Conservation (phyloP, 2,888 invertebrate genomes). For the Watsonalla cultraria region DNA sequence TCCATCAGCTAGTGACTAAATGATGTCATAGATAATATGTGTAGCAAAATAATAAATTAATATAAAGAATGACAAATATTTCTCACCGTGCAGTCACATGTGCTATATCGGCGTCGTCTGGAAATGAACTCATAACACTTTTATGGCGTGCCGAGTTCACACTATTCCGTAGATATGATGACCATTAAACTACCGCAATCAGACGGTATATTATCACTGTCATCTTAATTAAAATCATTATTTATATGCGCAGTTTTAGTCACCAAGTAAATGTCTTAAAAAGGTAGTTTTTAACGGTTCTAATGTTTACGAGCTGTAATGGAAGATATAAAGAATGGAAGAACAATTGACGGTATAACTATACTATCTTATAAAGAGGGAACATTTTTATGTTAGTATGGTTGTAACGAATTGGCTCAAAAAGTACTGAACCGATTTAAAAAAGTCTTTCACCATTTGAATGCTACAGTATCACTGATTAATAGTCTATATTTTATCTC, state of each 20-base stretch:
- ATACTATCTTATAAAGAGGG: no score
- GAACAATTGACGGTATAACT: no score
- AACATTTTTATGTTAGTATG: no score
- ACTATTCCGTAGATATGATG: constrained; percentile 53
- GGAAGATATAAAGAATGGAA: neutral
- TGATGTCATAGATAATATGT: no score
- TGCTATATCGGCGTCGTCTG: constrained; percentile 33
- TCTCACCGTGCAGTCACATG: neutral
- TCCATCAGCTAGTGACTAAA: no score
- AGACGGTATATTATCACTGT: constrained; percentile 50
- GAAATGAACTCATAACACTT: constrained; percentile 74
- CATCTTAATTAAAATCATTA: constrained; percentile 69
- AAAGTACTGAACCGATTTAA: no score
- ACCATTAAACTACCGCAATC: constrained; percentile 67
- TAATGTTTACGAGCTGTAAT: neutral
- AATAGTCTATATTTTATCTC: no score
- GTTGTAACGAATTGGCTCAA: no score
- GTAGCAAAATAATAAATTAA: no score
- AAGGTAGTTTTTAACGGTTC: neutral
- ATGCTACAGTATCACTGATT: no score
- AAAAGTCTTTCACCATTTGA: no score
- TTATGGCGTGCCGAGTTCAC: constrained; percentile 52
- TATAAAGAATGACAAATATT: neutral
- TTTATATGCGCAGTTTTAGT: constrained; percentile 30
- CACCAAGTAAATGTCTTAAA: neutral